phyloP scores from a whole-genome alignment of 2,113 vertebrate species.

The Rhineura floridana region DNA sequence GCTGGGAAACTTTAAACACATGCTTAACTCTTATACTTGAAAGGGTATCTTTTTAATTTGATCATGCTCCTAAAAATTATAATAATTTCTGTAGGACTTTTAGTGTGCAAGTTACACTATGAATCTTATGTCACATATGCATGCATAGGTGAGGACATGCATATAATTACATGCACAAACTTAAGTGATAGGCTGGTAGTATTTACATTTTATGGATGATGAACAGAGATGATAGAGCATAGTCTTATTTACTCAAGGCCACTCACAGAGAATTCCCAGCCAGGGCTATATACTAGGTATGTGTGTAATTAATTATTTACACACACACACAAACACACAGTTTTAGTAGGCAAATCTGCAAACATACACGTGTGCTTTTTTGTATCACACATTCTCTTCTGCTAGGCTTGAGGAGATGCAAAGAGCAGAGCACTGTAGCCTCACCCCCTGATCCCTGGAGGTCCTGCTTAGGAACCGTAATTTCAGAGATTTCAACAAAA shows the following conservation, averaged over 20 bases:
- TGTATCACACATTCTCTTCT: neutral
- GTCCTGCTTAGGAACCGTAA: neutral
- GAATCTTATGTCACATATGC: neutral
- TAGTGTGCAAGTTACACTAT: neutral
- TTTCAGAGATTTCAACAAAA: neutral
- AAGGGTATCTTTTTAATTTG: neutral
- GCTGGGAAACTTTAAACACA: neutral
- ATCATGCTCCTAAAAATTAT: neutral
- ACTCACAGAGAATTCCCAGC: neutral
- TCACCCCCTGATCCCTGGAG: neutral
- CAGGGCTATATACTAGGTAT: neutral
- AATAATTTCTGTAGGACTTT: neutral
- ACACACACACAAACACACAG: no score
- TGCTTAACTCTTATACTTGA: neutral
- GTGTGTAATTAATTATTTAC: no score
- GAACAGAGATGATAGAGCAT: neutral
- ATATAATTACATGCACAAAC: neutral
- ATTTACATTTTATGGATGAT: neutral
- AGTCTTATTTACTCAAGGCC: no score
- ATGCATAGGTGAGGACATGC: neutral
- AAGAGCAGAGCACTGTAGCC: no score
- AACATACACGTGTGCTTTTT: neutral
- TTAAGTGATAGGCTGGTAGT: neutral
- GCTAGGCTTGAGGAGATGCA: neutral
- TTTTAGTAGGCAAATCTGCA: neutral